Evolutionary conservation across 2,888 invertebrate genomes (phyloP).

Genomic region (Drosophila histrio): DNA sequence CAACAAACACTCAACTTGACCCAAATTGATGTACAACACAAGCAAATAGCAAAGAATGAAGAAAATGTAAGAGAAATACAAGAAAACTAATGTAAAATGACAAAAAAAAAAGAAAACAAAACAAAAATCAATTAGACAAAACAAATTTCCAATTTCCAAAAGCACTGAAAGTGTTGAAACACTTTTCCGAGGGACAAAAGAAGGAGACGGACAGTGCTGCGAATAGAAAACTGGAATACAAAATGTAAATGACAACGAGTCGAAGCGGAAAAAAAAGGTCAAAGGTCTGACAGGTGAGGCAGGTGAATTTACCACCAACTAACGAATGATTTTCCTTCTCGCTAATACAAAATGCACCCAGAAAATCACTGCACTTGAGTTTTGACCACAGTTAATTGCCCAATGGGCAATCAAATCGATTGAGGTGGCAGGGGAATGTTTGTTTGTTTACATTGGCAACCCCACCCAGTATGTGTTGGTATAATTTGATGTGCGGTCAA

Average conservation of each 20-base stretch:
- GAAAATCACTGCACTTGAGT: conserved; percentile 18
- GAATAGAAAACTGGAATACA: conserved; percentile 1
- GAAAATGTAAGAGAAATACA: not conserved
- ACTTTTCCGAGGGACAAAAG: conserved; percentile 8
- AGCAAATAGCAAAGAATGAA: not conserved
- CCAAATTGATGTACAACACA: conserved; percentile 12
- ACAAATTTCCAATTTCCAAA: conserved; percentile 24
- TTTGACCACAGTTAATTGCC: conserved; percentile 11
- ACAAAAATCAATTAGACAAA: conserved; percentile 45
- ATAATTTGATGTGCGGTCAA: conserved; percentile 10
- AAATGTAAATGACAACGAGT: conserved; percentile 22
- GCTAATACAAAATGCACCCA: conserved; percentile 1
- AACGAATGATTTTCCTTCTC: not conserved
- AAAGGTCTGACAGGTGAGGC: conserved; percentile 15
- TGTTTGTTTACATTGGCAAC: not conserved
- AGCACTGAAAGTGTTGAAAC: not conserved
- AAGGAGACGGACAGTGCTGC: not conserved
- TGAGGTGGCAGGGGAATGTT: not conserved
- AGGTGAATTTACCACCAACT: not conserved
- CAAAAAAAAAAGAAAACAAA: conserved; percentile 3
- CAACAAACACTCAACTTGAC: conserved; percentile 19
- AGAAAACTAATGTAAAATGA: not conserved
- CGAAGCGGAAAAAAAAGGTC: conserved; percentile 15
- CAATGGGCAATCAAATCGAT: conserved; percentile 24
- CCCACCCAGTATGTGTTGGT: not conserved